phyloP scores from a whole-genome alignment of 53 echinoderm and acorn worm genomes.

The Holothuria scabra region DNA sequence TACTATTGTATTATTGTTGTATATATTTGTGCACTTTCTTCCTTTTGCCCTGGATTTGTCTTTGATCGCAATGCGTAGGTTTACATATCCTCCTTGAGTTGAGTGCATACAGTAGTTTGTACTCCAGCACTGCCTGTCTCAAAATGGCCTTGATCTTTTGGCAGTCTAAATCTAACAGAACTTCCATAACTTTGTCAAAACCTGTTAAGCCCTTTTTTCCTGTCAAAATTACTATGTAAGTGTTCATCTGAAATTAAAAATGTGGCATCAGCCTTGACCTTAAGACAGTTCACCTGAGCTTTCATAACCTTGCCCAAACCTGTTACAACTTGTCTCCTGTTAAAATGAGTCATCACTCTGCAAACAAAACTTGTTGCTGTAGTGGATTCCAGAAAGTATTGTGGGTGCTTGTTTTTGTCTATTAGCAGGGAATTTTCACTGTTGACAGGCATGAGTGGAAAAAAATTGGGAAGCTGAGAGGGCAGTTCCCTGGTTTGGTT shows the following conservation, averaged over 20 bases:
- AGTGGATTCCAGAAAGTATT: slow-evolving; percentile 18
- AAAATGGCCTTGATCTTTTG: too few species aligned
- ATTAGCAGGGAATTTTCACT: not conserved
- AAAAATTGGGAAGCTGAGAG: too few species aligned
- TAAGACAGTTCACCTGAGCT: not conserved
- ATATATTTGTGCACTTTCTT: too few species aligned
- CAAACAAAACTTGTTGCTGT: not conserved
- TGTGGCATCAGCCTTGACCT: slow-evolving; percentile 3
- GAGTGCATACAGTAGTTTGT: not conserved
- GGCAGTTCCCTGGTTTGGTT: too few species aligned
- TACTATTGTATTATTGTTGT: too few species aligned
- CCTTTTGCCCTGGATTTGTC: slow-evolving; percentile 16
- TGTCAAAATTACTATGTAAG: too few species aligned
- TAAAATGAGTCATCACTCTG: slow-evolving; percentile 15
- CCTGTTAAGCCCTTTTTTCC: too few species aligned
- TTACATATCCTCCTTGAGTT: not conserved
- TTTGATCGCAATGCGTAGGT: not conserved
- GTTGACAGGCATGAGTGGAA: too few species aligned
- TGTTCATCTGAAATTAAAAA: too few species aligned
- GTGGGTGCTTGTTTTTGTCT: not conserved
- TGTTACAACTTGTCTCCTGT: not conserved
- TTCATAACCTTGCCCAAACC: not conserved
- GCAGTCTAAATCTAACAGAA: too few species aligned
- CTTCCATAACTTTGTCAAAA: too few species aligned
- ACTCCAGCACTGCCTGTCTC: slow-evolving; percentile 10